Evolutionary conservation across 2,797 vertebrate genomes (phyloP), one percentile per base, ranked within the genome.

Genomic region (Anniella stebbinsi): DNA sequence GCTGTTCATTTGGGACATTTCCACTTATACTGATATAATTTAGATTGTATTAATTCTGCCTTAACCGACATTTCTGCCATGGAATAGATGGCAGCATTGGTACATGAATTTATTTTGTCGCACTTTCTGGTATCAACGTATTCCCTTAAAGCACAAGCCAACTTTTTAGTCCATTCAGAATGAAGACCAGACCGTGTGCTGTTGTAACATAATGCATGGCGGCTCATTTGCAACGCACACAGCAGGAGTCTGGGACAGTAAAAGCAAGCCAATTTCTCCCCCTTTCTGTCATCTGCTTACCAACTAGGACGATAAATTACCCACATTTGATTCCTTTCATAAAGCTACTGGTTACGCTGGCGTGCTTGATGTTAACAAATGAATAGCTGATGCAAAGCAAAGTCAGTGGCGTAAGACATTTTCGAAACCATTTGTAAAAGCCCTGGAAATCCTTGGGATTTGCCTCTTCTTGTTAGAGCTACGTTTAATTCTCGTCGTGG

Each of bases 401-500:
- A 0, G 88, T 78, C 75, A 83, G 48, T 89, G 23, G 81, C 88
- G 51, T 17, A 91, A 38, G 18, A 84, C 11, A 38, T 93, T 89
- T 94, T 92, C 57, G 92, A 93, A 95, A 86, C 18, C 1, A 51
- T 91, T 92, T 80, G 38, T 82, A 80, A 95, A 94, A 77, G 36
- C 18, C 69, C 51, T 45, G 93, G 92, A 87, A 73, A 23, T 30
- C 78, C 72, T 30, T 38, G 15, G 15, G 41, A 94, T 86, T 84
- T 92, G 84, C 57, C 7, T 75, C 13, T 93, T 91, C 91, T 94
- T 91, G 90, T 63, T 85, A 89, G 89, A 1, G 0, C 63, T 92
- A 41, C n/a, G 89, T 73, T 95, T 95, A 94, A 94, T 94, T 94
- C 92, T 94, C 90, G 95, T 93, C 82, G 81, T 41, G 94, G 85